phyloP scores from a whole-genome alignment of 2,113 vertebrate species.

The Hiodon alosoides region DNA sequence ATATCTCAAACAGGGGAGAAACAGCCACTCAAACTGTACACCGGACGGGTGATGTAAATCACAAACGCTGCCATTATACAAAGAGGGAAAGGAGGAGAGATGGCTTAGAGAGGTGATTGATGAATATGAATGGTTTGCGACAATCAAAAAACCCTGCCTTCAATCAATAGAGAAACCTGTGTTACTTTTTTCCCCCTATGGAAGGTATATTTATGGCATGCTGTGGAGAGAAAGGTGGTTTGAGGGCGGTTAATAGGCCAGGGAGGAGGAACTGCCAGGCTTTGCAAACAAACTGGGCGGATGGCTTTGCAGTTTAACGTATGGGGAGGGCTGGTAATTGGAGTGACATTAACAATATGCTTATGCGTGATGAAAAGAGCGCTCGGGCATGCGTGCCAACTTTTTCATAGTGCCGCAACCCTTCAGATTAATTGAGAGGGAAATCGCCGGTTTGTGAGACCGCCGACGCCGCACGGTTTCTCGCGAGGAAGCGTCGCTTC shows the following conservation, averaged over 20 bases:
- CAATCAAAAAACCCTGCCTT: slow-evolving; percentile 1
- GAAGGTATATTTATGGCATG: background rate
- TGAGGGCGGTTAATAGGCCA: slow-evolving; percentile 20
- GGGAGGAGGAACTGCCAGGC: slow-evolving; percentile 32
- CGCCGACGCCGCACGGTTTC: slow-evolving; percentile 31
- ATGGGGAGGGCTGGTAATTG: slow-evolving; percentile 38
- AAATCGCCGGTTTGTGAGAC: slow-evolving; percentile 46
- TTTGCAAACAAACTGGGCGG: slow-evolving; percentile 18
- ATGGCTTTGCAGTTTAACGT: slow-evolving; percentile 36
- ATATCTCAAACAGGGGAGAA: slow-evolving; percentile 3
- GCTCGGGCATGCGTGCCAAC: slow-evolving; percentile 39
- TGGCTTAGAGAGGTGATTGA: slow-evolving; percentile 50
- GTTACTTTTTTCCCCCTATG: background rate
- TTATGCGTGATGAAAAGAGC: slow-evolving; percentile 38
- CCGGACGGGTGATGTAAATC: slow-evolving; percentile 19
- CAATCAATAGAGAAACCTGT: background rate
- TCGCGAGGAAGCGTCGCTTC: slow-evolving; percentile 25
- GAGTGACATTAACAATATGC: slow-evolving; percentile 47
- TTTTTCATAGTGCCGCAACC: slow-evolving; percentile 41
- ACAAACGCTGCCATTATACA: slow-evolving; percentile 4
- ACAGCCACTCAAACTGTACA: slow-evolving; percentile 9
- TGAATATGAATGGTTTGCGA: slow-evolving; percentile 28
- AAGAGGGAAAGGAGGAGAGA: slow-evolving; percentile 39
- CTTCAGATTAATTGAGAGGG: slow-evolving; percentile 42
- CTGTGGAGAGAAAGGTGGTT: too few relatives aligned